Base-by-base conservation (phyloP, 2,113 vertebrate species). In the Blennius ocellaris region DNA sequence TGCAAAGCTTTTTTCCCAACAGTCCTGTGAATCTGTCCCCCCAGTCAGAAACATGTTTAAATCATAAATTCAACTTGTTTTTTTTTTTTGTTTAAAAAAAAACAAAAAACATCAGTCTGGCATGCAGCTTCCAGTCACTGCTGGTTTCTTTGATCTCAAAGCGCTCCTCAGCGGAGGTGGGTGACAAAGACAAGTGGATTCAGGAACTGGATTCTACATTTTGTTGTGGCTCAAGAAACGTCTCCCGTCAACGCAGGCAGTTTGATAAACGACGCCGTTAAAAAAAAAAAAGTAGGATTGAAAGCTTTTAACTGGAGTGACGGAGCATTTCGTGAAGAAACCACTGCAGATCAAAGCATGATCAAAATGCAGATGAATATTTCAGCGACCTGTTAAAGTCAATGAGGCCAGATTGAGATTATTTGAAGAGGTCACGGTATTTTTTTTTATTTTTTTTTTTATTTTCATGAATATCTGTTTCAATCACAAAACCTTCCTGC, bases 41-140 rank as follows among this genome's bases (percentile, higher is more conserved):
- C 30, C 52, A 43, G 38, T 69, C 36, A 74, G 38, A 55, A 44
- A 61, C 69, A 16, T 6, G 9, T 50, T 38, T 1, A 17, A 12
- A 75, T 58, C 11, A 6, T 47, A 5, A 10, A 43, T 30, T 17
- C 6, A 5, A 6, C 9, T 44, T 21, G 14, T 6, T 11, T n/a
- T 16, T n/a, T 11, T 7, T 37, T 56, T 9, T 40, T 44, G 12
- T 60, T 2, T 2, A 30, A 4, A 30, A 30, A 30, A 30, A 30
- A 30, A 30, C 21, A 30, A 30, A 30, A 30, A 2, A 30, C n/a
- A n/a, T n/a, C n/a, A 30, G 21, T 30, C 21, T 30, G 21, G 21
- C 43, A 10, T 44, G 10, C 9, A 44, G 8, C 43, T 44, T 12
- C 10, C 43, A 11, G 43, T 11, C 8, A 44, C 3, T 44, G 44